Evolutionary conservation across 2,797 vertebrate species (phyloP), one percentile per base, ranked within the genome.

Genomic region (Nothura maculosa): DNA sequence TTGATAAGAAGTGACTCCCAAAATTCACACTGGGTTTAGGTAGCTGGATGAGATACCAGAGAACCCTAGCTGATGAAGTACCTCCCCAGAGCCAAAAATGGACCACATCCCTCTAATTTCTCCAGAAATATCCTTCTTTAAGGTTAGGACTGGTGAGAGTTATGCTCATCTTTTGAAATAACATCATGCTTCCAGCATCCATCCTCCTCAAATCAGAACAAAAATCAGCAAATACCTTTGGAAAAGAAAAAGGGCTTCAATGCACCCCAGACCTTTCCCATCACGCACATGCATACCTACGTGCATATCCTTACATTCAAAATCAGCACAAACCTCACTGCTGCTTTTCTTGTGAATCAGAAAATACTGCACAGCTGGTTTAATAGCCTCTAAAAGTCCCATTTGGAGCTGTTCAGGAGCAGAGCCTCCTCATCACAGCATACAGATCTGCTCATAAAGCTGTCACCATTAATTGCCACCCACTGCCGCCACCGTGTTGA

Each of bases 341-440:
- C 61, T 80, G 74, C 69, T 83, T 36, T 21, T 69, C 36, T 24
- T 50, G 19, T 50, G 87, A 89, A 94, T 79, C 77, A 81, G 81
- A 89, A 94, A 97, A 90, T 50, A 54, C 80, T 27, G 86, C 93
- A 69, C 90, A 83, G 73, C 87, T 96, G 92, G 83, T 83, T 96
- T 96, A 93, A 81, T 28, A 68, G 87, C 45, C 68, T 78, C 92
- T 90, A 73, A 88, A 93, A 80, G 88, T 94, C 70, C 78, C 81
- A 30, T 93, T 85, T 93, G 77, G 94, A 86, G 66, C 6, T 4
- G 28, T 57, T 72, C 28, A 62, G 94, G 89, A 93, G 85, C 92
- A 92, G 85, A 92, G 82, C 60, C 63, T 90, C 94, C 62, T 52
- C 10, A 1, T 62, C 43, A 32, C 40, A 43, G 7, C 27, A 70